Evolutionary conservation across 2,797 vertebrate species (phyloP), one percentile per base, ranked within the genome.

Genomic region (Rhabdomys pumilio): DNA sequence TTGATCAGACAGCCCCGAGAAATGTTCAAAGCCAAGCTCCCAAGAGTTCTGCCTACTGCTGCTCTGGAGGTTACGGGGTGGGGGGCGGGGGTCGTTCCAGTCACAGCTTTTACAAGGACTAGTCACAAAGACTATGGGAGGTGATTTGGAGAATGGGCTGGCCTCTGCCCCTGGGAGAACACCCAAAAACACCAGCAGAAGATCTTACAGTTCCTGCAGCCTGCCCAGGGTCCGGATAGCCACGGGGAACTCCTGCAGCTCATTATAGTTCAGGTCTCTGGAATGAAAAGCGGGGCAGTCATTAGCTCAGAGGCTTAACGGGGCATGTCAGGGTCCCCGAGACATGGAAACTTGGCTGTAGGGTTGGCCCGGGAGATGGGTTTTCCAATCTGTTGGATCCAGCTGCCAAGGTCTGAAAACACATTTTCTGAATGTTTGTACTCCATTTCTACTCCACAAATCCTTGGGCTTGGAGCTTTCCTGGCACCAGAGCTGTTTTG

Each of bases 191-290:
- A 94, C 77, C 94, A 93, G 93, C 19, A 95, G 96, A 94, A 97
- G 95, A 57, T 88, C 99, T 99, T 98, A 99, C 99, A 99, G 99
- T 98, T 99, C 99, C 98, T 99, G 99, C 98, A 99, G 99, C 97
- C 99, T 99, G 96, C 99, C 99, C 96, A 99, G 98, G 0, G 99
- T 99, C 98, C 99, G 99, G 98, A 99, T 99, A 96, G 99, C 99
- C 97, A 99, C 96, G 0, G 99, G 99, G 98, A 99, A 99, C 98
- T 99, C 99, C 98, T 98, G 98, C 96, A 99, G 98, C 98, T 99
- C 98, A 47, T 99, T 99, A 98, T 99, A 99, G 98, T 99, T 99
- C 97, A 99, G 98, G 98, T 99, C 99, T 97, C 99, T 99, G 98
- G 89, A 98, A 98, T 76, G 95, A 72, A 97, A 96, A 96, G 93